Evolutionary conservation across 2,797 vertebrate species (phyloP), one percentile per base, ranked within the genome.

Genomic region (Myripristis murdjan): DNA sequence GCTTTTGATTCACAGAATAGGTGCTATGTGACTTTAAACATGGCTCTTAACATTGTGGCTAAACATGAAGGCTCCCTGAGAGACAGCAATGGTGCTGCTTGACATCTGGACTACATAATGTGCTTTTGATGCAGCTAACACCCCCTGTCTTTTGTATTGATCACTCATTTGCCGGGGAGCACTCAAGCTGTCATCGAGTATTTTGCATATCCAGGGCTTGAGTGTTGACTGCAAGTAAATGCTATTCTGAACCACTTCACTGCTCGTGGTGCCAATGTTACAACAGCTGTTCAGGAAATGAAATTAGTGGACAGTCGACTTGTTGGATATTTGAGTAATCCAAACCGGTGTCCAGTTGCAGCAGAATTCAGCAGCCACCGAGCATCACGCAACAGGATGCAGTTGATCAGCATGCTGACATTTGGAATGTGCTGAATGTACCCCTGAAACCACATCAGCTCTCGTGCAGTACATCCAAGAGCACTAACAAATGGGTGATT

Each of bases 51-150:
- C 48, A 49, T 43, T 9, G 51, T 67, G 67, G 46, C n/a, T 11
- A 20, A 22, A 64, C 6, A 3, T 35, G 60, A 54, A 58, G 26
- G 37, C 41, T 67, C 73, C 39, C 55, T 69, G 22, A n/a, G 18
- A 64, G 26, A 66, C 56, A 31, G 23, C 35, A 51, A 64, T 77
- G 64, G 68, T 70, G 59, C 35, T 79, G 83, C 81, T 74, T 84
- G 67, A 85, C 79, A 83, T 85, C 83, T 74, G 69, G 64, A 56
- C 66, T 63, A 54, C 75, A 81, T 63, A 63, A 61, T 75, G 64
- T 48, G 65, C 76, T 81, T 83, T 75, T 82, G 75, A 81, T 67
- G 59, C 68, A 59, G 35, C 81, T 70, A 81, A 57, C 70, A 56
- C 64, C 66, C 58, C 22, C 23, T 23, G 48, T 70, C 61, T 74